phyloP scores from a whole-genome alignment of 2,888 invertebrate species.

The Perizoma flavofasciatum region DNA sequence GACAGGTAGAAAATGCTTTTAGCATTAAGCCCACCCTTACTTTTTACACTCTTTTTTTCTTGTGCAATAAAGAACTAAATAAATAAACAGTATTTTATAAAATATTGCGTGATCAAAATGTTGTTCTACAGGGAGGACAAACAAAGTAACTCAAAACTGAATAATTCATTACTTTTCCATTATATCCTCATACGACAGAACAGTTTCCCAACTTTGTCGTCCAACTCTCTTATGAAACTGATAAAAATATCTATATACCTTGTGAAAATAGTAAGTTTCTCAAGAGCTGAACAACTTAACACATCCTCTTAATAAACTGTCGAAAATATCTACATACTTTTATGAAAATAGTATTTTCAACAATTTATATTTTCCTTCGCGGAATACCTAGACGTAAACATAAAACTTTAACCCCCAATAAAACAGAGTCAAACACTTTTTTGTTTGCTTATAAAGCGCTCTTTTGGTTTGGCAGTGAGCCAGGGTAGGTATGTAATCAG shows the following conservation, averaged over 20 bases:
- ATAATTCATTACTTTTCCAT: conserved; percentile 20
- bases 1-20: too few species aligned
- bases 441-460: conserved; percentile 40
- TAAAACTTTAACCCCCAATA: conserved; percentile 36
- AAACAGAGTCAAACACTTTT: conserved; percentile 26
- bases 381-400: conserved; percentile 7
- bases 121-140: conserved; percentile 5
- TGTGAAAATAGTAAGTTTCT: conserved; percentile 2
- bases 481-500: conserved; percentile 33
- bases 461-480: conserved; percentile 43
- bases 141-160: conserved; percentile 13
- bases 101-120: conserved; percentile 1
- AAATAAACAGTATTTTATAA: not conserved
- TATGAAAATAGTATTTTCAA: too few species aligned
- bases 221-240: conserved; percentile 11
- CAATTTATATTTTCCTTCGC: too few species aligned
- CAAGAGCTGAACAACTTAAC: conserved; percentile 13
- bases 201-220: conserved; percentile 21
- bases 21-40: too few species aligned
- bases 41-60: too few species aligned
- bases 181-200: conserved; percentile 8
- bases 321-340: too few species aligned
- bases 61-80: too few species aligned
- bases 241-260: not conserved
- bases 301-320: conserved; percentile 9